Base-by-base conservation (phyloP, 2,797 vertebrate genomes). In the Amazona finschi region DNA sequence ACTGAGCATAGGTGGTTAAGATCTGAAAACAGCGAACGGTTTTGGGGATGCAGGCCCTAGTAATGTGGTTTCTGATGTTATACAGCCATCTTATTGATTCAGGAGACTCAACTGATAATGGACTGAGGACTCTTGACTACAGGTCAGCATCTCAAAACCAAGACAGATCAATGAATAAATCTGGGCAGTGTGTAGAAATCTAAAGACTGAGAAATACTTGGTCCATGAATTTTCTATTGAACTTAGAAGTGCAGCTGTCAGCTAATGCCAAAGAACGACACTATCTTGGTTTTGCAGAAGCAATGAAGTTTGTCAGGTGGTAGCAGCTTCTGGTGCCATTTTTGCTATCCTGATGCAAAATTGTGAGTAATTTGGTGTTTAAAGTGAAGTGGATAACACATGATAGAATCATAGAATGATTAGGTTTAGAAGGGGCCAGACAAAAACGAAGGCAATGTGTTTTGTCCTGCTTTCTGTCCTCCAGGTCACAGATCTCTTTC, bases 61-160 rank as follows among this genome's bases (percentile, higher is more conserved):
- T 25, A 52, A 25, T 19, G n/a, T 28, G 22, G 22, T 58, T 53
- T 79, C 27, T 88, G 76, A 31, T 58, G 18, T 21, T 77, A 14
- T 49, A 5, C 25, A 74, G 46, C 6, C 36, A 27, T 15, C 8
- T 25, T 67, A 13, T 1, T 69, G 46, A 16, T n/a, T 38, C 8
- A n/a, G 33, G 36, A 70, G 70, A 46, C 21, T 44, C 1, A 2
- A 6, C 5, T 61, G 65, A 8, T 27, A 0, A 1, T 12, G 57
- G 33, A 17, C 18, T 55, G 60, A 44, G 55, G 31, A 38, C 25
- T 20, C 64, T 43, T 83, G 38, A 24, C 5, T 85, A 1, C 31
- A 57, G 69, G 39, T 77, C 71, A 73, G 36, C 27, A 52, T 71
- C 64, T 78, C 49, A 77, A 50, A 91, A 9, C 11, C 28, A 60